Conservation (phyloP, 2,797 vertebrate species). For the Arctocebus calabarensis region DNA sequence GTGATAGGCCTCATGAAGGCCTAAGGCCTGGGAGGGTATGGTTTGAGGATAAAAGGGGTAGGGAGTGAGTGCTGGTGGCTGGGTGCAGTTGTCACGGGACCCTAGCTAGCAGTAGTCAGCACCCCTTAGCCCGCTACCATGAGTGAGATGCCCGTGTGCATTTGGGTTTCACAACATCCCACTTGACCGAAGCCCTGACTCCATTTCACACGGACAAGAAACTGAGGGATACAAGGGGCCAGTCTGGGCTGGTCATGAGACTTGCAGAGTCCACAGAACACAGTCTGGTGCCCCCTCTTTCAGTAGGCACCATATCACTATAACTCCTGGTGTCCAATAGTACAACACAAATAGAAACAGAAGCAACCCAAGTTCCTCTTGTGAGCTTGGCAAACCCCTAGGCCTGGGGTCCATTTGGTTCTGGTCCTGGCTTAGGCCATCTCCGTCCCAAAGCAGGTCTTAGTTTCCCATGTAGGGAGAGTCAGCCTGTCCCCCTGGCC, state of each 20-base stretch:
- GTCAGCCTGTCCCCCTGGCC: too few species aligned
- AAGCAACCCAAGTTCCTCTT: rapidly evolving
- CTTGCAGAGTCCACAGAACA: not conserved
- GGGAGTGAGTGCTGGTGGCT: too few species aligned
- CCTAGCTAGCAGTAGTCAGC: not conserved
- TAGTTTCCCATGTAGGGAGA: not conserved
- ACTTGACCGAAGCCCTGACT: too few species aligned
- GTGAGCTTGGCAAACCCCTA: not conserved
- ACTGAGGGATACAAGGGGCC: rapidly evolving
- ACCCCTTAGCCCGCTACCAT: not conserved
- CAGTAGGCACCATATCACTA: not conserved
- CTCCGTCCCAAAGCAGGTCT: not conserved
- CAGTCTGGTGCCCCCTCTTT: rapidly evolving
- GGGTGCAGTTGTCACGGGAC: not conserved
- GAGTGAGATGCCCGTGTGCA: not conserved
- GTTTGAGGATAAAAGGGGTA: not conserved
- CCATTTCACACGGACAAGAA: not conserved
- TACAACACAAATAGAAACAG: too few species aligned
- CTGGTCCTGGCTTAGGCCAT: not conserved
- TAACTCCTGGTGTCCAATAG: rapidly evolving
- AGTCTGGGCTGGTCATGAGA: not conserved
- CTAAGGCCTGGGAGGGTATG: too few species aligned
- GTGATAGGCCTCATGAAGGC: not conserved
- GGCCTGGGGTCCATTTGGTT: not conserved
- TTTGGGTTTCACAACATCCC: not conserved